Base-by-base conservation (phyloP, 2,888 invertebrate genomes). In the Andrena flavipes region DNA sequence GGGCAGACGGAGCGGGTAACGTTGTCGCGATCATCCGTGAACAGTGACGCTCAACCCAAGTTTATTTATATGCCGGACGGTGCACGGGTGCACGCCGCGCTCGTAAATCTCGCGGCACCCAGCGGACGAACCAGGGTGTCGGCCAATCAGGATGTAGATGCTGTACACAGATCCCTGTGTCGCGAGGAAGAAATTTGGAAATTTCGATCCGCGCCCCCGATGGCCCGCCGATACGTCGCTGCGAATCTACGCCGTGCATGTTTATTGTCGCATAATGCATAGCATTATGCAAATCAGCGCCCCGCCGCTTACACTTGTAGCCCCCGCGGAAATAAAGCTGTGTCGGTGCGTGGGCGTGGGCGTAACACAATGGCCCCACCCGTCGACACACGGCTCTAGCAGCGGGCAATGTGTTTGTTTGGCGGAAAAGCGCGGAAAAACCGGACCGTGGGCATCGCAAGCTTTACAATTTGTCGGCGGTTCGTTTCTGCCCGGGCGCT, bases 211-310 rank as follows among this genome's bases (percentile, higher is more conserved):
- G 56, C 72, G 69, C 62, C 62, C 30, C 23, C 63, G 78, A 76
- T 75, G 76, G 42, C 64, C 13, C n/a, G 6, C 67, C 78, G 81
- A 79, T 85, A 77, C 85, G 86, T 76, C 76, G 82, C 65, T 71
- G 63, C 64, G 76, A 68, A 49, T 78, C 87, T 70, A 65, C 82
- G 80, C 60, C 64, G 56, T 69, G 88, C 87, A 80, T 88, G 87
- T 88, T 88, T 88, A 88, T 88, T 65, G 87, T 88, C 83, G 88
- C 88, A 88, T 88, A 88, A 88, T 88, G 88, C 88, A 89, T 88
- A 80, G 62, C 89, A 88, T 88, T 89, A 89, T 89, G 88, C 79
- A 88, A 88, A 88, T 88, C 72, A 42, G 26, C 42, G 80, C 75
- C 83, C 76, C 85, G 48, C 60, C 81, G 89, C 76, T 89, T 88